Evolutionary conservation across 2,888 invertebrate genomes (phyloP).

Genomic region (Rhagium mordax): DNA sequence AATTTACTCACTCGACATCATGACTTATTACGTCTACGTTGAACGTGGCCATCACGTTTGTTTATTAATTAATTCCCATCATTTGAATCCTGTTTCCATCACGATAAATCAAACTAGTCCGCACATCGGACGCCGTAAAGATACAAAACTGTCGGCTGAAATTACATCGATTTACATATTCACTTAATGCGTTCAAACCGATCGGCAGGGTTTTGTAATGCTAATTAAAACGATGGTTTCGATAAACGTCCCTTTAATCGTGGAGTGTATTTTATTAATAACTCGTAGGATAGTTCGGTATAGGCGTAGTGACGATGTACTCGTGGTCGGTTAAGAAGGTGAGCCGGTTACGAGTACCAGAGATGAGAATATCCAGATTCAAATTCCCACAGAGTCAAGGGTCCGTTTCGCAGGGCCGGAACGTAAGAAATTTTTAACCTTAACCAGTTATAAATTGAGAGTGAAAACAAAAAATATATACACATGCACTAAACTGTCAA

Average conservation of each 20-base stretch:
- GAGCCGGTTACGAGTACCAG: conserved; percentile 7
- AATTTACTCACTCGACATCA: no score
- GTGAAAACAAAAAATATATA: no score
- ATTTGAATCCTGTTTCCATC: no score
- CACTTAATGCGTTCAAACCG: neutral
- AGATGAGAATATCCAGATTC: conserved; percentile 6
- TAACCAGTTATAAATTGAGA: no score
- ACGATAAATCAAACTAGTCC: neutral
- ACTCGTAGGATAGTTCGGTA: neutral
- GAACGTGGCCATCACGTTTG: no score
- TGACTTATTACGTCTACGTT: no score
- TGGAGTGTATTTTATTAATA: neutral
- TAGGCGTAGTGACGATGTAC: neutral
- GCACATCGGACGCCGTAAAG: neutral
- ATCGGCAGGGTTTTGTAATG: conserved; percentile 1
- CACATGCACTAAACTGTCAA: no score
- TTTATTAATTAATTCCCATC: no score
- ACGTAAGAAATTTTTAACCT: neutral
- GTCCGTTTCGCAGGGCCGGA: conserved; percentile 9
- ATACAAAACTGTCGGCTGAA: conserved; percentile 11
- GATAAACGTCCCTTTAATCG: neutral
- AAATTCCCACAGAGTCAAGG: conserved; percentile 26
- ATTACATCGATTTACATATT: conserved; percentile 15
- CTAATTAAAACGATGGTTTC: neutral
- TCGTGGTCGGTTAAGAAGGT: conserved; percentile 1